phyloP scores from a whole-genome alignment of 2,888 invertebrate genomes.

The Chrysolina oricalcia region DNA sequence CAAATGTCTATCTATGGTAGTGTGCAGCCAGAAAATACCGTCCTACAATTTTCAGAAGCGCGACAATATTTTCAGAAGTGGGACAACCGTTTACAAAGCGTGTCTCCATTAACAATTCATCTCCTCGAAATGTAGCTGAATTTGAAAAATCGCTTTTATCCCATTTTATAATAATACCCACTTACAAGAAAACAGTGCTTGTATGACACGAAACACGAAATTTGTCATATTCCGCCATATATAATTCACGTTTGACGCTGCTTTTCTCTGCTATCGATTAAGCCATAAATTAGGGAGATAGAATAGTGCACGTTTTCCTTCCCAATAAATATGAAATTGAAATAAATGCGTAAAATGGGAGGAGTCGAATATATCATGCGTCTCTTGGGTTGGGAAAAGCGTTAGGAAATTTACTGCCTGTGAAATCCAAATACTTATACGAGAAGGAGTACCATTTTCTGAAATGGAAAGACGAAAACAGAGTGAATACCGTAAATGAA shows the following conservation, averaged over 20 bases:
- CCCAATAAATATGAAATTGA: constrained; percentile 67
- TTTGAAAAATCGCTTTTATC: constrained; percentile 29
- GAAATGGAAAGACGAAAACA: too few relatives aligned
- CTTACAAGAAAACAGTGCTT: constrained; percentile 36
- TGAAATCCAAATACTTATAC: too few relatives aligned
- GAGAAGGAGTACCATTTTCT: too few relatives aligned
- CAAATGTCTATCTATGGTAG: too few relatives aligned
- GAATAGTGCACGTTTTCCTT: constrained; percentile 60
- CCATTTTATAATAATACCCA: constrained; percentile 28
- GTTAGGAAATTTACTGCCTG: constrained; percentile 62
- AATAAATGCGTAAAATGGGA: constrained; percentile 67
- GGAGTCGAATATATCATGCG: constrained; percentile 64
- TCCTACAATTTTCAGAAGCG: not conserved
- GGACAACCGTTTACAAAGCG: not conserved
- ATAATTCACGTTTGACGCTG: constrained; percentile 59
- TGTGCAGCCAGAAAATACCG: not conserved
- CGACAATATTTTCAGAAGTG: constrained; percentile 8
- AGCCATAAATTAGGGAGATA: constrained; percentile 63
- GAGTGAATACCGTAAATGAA: too few relatives aligned
- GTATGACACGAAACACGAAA: constrained; percentile 53
- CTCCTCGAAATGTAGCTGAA: constrained; percentile 8
- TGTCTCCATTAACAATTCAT: constrained; percentile 21
- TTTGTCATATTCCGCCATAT: constrained; percentile 59
- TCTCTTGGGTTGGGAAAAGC: constrained; percentile 64
- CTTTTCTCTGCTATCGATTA: constrained; percentile 64